phyloP scores from a whole-genome alignment of 2,888 invertebrate genomes.

The Reticulitermes lucifugus region DNA sequence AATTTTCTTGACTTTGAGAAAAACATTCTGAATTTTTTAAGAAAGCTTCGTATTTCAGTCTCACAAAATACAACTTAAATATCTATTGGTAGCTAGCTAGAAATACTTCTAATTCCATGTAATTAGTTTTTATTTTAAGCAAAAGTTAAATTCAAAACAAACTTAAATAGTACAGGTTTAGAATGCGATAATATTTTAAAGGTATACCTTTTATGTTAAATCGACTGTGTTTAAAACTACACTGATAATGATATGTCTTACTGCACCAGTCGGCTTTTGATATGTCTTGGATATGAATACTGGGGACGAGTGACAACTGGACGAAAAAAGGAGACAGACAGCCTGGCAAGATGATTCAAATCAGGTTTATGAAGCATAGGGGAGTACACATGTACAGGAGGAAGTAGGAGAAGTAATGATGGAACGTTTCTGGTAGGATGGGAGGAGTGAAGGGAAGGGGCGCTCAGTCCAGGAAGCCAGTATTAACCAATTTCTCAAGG shows the following conservation, averaged over 20 bases:
- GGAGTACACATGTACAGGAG: background rate
- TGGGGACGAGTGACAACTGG: background rate
- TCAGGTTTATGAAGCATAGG: background rate
- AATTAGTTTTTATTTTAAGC: no score
- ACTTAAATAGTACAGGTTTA: no score
- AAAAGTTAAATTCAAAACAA: no score
- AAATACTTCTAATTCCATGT: no score
- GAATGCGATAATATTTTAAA: background rate
- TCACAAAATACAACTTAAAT: no score
- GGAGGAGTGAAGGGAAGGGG: background rate
- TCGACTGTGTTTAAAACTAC: background rate
- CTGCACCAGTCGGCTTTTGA: background rate
- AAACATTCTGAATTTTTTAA: no score
- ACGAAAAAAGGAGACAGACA: background rate
- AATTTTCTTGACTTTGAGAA: no score
- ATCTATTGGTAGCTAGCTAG: no score
- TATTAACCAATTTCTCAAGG: conserved; percentile 94
- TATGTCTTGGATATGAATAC: background rate
- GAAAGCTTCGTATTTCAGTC: no score
- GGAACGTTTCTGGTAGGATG: background rate
- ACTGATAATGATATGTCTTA: background rate
- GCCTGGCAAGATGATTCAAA: background rate
- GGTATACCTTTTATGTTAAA: background rate
- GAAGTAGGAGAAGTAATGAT: background rate
- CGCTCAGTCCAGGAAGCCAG: conserved; percentile 89